Percentiles rank a stretch among this genome's conserved stretches.
Conservation (phyloP, 2,113 vertebrate species). For the Lampris incognitus region DNA sequence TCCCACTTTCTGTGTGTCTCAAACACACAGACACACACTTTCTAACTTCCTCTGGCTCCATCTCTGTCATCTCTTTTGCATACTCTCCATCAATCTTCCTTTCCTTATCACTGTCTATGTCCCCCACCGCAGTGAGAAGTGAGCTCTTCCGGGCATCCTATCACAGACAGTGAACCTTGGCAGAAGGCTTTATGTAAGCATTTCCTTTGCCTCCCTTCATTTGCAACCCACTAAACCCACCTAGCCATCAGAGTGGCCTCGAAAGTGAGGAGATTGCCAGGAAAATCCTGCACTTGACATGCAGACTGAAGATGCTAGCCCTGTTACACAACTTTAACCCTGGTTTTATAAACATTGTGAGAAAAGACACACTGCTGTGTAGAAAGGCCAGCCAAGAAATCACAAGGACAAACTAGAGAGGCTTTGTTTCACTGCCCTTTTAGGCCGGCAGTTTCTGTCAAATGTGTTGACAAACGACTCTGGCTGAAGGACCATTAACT, state of each 20-base stretch:
- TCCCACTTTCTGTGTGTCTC: too few relatives aligned
- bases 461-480: slow-evolving; percentile 10
- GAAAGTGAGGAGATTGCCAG: slow-evolving; percentile 54
- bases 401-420: slow-evolving; percentile 18
- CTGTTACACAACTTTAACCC: slow-evolving; percentile 46
- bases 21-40: too few relatives aligned
- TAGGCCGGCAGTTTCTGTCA: not conserved
- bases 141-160: slow-evolving; percentile 45
- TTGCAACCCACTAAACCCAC: slow-evolving; percentile 25
- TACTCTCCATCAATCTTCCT: not conserved
- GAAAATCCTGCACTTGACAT: slow-evolving; percentile 60
- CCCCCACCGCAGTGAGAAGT: slow-evolving; percentile 46
- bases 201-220: slow-evolving; percentile 51
- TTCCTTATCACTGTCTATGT: not conserved
- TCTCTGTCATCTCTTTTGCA: too few relatives aligned
- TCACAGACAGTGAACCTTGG: slow-evolving; percentile 47
- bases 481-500: not conserved
- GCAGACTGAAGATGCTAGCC: slow-evolving; percentile 33
- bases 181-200: slow-evolving; percentile 62
- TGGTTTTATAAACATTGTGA: slow-evolving; percentile 10
- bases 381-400: slow-evolving; percentile 15
- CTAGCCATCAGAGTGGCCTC: slow-evolving; percentile 38
- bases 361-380: slow-evolving; percentile 6
- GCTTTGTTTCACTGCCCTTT: slow-evolving; percentile 24
- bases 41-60: too few relatives aligned